phyloP scores from a whole-genome alignment of 2,797 vertebrate genomes.

The Diplodus sargus region DNA sequence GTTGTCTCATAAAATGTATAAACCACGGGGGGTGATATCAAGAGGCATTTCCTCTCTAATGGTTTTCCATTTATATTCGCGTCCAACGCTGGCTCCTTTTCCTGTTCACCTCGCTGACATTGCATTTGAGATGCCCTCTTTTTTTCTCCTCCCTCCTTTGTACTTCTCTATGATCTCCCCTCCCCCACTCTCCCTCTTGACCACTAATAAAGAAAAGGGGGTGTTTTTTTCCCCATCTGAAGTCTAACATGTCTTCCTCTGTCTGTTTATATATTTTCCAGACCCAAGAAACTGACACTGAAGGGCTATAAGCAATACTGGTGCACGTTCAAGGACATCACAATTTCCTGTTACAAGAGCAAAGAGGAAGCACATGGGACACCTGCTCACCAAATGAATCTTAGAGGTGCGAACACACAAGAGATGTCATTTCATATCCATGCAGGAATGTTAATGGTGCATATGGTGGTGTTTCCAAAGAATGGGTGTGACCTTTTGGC shows the following conservation, averaged over 20 bases:
- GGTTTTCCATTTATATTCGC: constrained; percentile 51
- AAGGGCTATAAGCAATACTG: constrained; percentile 99
- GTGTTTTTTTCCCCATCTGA: constrained; percentile 40
- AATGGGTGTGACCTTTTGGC: constrained; percentile 53
- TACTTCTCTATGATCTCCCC: constrained; percentile 10
- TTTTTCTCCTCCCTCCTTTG: constrained; percentile 12
- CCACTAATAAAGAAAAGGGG: constrained; percentile 34
- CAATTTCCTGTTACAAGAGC: constrained; percentile 98
- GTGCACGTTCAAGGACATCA: constrained; percentile 99
- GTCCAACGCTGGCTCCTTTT: constrained; percentile 53
- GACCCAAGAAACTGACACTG: constrained; percentile 98
- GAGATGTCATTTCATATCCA: constrained; percentile 15
- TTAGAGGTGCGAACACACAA: constrained; percentile 87
- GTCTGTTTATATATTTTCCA: constrained; percentile 70
- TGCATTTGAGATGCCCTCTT: constrained; percentile 38
- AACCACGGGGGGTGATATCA: constrained; percentile 54
- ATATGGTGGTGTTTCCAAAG: constrained; percentile 9
- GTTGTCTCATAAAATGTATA: constrained; percentile 72
- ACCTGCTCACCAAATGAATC: constrained; percentile 96
- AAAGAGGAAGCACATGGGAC: constrained; percentile 96
- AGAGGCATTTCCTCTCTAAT: constrained; percentile 67
- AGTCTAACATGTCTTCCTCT: constrained; percentile 41
- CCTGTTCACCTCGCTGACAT: constrained; percentile 58
- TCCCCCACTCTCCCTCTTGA: constrained; percentile 32
- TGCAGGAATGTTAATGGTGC: constrained; percentile 9